Evolutionary conservation across 2,888 invertebrate genomes (phyloP).

Genomic region (Luperina nickerlii): DNA sequence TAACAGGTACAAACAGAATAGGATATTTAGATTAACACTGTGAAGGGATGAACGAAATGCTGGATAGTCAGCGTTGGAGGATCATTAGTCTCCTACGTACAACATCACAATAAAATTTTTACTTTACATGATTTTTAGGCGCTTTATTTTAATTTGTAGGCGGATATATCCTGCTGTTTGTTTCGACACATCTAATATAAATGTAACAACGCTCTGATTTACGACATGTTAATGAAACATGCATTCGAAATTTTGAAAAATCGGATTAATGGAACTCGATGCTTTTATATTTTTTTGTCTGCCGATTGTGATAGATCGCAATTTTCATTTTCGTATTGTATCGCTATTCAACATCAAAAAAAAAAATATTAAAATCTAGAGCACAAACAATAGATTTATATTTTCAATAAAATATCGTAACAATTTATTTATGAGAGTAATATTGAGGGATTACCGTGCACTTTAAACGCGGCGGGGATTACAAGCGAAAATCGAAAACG

Average conservation of each 20-base stretch:
- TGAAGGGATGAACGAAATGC: conserved; percentile 71
- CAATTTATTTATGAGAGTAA: conserved; percentile 38
- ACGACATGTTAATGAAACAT: conserved; percentile 20
- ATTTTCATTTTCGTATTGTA: conserved; percentile 26
- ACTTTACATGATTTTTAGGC: conserved; percentile 45
- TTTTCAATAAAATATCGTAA: conserved; percentile 47
- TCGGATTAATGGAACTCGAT: neutral
- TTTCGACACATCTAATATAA: conserved; percentile 18
- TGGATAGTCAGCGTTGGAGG: conserved; percentile 71
- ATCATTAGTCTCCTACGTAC: conserved; percentile 78
- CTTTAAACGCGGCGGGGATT: conserved; percentile 44
- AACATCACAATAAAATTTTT: conserved; percentile 67
- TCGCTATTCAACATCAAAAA: conserved; percentile 2
- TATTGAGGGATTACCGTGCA: conserved; percentile 62
- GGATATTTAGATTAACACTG: conserved; percentile 86
- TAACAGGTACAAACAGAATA: conserved; percentile 85
- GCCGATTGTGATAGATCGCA: neutral
- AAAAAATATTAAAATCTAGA: conserved; percentile 19
- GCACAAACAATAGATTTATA: conserved; percentile 17
- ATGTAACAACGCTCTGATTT: conserved; percentile 23
- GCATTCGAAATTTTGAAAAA: neutral
- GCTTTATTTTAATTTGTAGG: conserved; percentile 35
- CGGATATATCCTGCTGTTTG: conserved; percentile 7
- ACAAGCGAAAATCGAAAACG: conserved; percentile 45
- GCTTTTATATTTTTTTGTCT: neutral